Evolutionary conservation across 2,888 invertebrate species (phyloP).

Genomic region (Tenthredo livida): DNA sequence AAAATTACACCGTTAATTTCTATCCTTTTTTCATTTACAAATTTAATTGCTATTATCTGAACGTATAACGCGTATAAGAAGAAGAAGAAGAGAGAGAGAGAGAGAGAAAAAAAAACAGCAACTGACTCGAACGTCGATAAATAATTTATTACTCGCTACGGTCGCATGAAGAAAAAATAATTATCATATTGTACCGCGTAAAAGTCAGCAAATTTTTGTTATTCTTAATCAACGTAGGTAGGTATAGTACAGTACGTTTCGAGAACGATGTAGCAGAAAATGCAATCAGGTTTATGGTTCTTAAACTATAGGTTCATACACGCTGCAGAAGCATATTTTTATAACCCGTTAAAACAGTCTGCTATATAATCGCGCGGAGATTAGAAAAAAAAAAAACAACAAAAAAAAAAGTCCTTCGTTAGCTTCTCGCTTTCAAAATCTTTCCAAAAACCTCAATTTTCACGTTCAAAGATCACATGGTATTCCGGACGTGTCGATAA

Average conservation of each 20-base stretch:
- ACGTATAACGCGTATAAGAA: neutral
- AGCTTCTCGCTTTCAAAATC: neutral
- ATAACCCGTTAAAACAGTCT: neutral
- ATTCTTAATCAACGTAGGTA: slow-evolving; percentile 18
- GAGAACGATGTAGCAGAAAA: neutral
- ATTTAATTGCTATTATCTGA: neutral
- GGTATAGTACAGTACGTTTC: neutral
- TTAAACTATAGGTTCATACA: neutral
- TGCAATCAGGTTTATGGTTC: neutral
- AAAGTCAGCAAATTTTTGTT: slow-evolving; percentile 11
- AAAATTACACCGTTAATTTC: neutral
- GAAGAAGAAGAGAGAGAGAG: neutral
- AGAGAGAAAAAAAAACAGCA: neutral
- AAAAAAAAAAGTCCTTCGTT: neutral
- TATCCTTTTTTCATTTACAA: neutral
- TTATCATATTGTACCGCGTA: too few relatives aligned
- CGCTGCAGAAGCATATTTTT: neutral
- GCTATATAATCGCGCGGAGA: neutral
- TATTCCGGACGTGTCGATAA: neutral
- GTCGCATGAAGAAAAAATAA: neutral
- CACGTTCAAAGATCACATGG: neutral
- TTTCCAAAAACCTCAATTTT: neutral
- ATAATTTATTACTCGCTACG: neutral
- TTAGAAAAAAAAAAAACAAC: neutral
- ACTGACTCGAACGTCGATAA: neutral